Base-by-base conservation (phyloP, 2,888 invertebrate species). In the Drosophila robusta region DNA sequence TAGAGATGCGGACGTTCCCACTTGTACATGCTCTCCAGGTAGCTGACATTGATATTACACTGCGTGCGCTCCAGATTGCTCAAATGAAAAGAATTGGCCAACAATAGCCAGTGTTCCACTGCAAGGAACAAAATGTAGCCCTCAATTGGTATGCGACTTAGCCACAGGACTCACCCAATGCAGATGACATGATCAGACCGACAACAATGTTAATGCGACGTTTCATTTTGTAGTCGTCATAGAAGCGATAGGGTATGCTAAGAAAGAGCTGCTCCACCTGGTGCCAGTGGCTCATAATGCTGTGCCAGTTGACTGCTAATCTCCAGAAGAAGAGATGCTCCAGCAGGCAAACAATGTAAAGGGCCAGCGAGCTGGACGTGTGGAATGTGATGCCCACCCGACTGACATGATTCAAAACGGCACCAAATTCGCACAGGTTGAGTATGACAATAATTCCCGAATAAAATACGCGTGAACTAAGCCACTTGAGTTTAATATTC, bases 251-350 rank as follows among this genome's bases (percentile, higher is more conserved):
- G 1, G 92, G 91, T 3, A 85, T 64, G 22, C 76, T 80, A 1
- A 91, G 72, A 41, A 92, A 92, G n/a, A 91, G 78, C 60, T 90
- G 75, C 50, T 92, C 92, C 9, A 86, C 89, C 12, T 81, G 76
- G 11, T 82, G 70, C 92, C 92, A 92, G 9, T 74, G 68, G 2
- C 66, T 52, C 74, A 91, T 91, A 5, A 92, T 83, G 12, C 62
- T 64, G 24, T 89, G 90, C 92, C 92, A 92, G 26, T 88, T 89
- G n/a, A 68, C 74, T 9, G 92, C 91, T 74, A 92, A 65, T 54
- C 87, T 80, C 92, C 92, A 91, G 45, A 91, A 87, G 73, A 75
- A 87, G 6, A 91, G 41, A 26, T 89, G 92, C 58, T 89, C 91
- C 77, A 90, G 44, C 55, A 91, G 52, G 29, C 91, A 91, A 8